Percentiles rank a stretch among this genome's conserved stretches.
These are phyloP conservation scores for Helleia helle DNA, from an alignment of 2,888 invertebrate species.

Conservation along the genomic window DNA sequence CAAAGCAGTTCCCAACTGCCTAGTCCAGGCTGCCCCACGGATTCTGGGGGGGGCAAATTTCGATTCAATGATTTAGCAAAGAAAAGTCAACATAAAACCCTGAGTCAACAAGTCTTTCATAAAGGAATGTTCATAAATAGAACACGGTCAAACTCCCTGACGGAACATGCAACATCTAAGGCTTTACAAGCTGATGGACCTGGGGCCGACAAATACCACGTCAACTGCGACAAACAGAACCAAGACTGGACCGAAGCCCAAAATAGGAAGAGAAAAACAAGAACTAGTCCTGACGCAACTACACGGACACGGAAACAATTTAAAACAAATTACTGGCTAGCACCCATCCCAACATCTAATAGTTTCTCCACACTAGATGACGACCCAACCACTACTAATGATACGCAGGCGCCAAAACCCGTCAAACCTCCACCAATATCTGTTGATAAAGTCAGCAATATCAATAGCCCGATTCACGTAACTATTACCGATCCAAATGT, in stretches of 20 bases:
- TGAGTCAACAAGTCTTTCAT: slow-evolving; percentile 9
- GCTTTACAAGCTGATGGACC: not conserved
- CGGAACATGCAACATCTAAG: not conserved
- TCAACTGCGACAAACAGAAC: not conserved
- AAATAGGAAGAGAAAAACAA: not conserved
- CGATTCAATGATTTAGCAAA: too few relatives aligned
- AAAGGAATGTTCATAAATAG: slow-evolving; percentile 8
- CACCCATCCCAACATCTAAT: slow-evolving; percentile 7
- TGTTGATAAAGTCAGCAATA: slow-evolving; percentile 1
- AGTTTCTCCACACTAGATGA: too few relatives aligned
- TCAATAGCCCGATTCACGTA: too few relatives aligned
- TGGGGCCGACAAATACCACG: too few relatives aligned
- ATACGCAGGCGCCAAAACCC: too few relatives aligned
- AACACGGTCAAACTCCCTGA: slow-evolving; percentile 1
- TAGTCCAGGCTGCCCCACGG: not conserved
- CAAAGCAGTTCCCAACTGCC: not conserved
- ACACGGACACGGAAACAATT: slow-evolving; percentile 2
- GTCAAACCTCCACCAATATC: not conserved
- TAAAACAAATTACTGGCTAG: slow-evolving; percentile 7
- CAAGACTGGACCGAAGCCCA: not conserved
- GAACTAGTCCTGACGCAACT: not conserved
- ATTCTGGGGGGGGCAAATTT: not conserved
- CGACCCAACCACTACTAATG: too few relatives aligned
- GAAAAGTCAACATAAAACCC: not conserved
- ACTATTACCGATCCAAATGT: too few relatives aligned